Base-by-base conservation (phyloP, 1,140 invertebrate species). In the Hylyphantes graminicola region DNA sequence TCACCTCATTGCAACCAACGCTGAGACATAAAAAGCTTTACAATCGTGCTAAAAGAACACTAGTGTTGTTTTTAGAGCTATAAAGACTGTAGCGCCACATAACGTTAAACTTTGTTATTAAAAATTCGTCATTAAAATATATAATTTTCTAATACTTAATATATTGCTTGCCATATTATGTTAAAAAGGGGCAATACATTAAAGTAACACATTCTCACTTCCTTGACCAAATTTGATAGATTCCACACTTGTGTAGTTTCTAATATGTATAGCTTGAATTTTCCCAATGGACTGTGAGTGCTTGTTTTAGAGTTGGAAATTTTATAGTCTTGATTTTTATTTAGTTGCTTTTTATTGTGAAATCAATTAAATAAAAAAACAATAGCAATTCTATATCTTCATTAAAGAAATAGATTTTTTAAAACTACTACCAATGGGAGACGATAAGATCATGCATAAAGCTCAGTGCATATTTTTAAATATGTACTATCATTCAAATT, bases 171-270 rank as follows among this genome's bases (percentile, higher is more conserved):
- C n/a, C n/a, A n/a, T n/a, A n/a, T n/a, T n/a, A n/a, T n/a, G n/a
- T n/a, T n/a, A n/a, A n/a, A n/a, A n/a, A n/a, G n/a, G n/a, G n/a
- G n/a, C n/a, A n/a, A n/a, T n/a, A n/a, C n/a, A n/a, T n/a, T n/a
- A n/a, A n/a, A n/a, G n/a, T n/a, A n/a, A n/a, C n/a, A 87, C 87
- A 8, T 85, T 86, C 53, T 86, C 68, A 63, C 67, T 85, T 48
- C 81, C 84, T 12, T 74, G 55, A 6, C 87, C 88, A 11, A 77
- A 86, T n/a, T 57, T 63, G 57, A 88, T 88, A 12, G 73, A 82
- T 11, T 87, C 88, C 50, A 77, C 57, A 83, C 88, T 88, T 6
- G 88, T 88, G 76, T 88, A 88, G 54, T 86, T 85, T 7, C 87
- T 88, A 35, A 85, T 78, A 76, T 88, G 75, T 13, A 57, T 35